Percentiles rank a stretch among this genome's conserved stretches.
These are phyloP conservation scores for Chloroceryle inda DNA, from an alignment of 2,797 vertebrate species.

Conservation along the genomic window DNA sequence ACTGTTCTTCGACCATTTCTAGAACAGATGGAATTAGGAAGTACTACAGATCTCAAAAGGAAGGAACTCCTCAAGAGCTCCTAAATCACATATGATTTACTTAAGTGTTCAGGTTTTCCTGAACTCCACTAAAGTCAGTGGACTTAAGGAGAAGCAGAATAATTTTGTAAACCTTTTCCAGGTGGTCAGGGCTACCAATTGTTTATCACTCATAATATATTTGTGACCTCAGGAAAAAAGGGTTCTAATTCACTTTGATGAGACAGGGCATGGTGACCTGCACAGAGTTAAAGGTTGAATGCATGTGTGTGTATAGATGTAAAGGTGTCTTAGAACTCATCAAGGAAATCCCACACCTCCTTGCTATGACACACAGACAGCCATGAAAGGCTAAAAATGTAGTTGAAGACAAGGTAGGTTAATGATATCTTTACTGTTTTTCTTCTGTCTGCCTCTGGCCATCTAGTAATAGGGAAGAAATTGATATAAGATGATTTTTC, in stretches of 20 bases:
- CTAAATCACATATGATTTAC: background rate
- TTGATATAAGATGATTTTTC: background rate
- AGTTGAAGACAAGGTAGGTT: background rate
- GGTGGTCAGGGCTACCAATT: background rate
- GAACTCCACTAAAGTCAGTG: background rate
- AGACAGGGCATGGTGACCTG: background rate
- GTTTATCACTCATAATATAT: background rate
- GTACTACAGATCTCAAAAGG: background rate
- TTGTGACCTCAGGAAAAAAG: background rate
- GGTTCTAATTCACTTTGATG: background rate
- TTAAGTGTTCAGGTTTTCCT: background rate
- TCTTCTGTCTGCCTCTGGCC: background rate
- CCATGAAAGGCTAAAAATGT: background rate
- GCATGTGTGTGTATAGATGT: background rate
- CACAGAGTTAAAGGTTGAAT: background rate
- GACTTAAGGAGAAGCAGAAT: background rate
- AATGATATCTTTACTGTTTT: background rate
- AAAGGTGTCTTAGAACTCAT: background rate
- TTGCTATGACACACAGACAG: background rate
- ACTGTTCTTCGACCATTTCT: background rate
- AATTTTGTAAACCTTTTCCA: background rate
- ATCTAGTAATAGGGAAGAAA: background rate
- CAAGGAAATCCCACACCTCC: background rate
- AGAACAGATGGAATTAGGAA: background rate
- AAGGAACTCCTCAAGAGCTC: constrained; percentile 19